Evolutionary conservation across 2,797 vertebrate genomes (phyloP).

Genomic region (Scolopax rusticola): DNA sequence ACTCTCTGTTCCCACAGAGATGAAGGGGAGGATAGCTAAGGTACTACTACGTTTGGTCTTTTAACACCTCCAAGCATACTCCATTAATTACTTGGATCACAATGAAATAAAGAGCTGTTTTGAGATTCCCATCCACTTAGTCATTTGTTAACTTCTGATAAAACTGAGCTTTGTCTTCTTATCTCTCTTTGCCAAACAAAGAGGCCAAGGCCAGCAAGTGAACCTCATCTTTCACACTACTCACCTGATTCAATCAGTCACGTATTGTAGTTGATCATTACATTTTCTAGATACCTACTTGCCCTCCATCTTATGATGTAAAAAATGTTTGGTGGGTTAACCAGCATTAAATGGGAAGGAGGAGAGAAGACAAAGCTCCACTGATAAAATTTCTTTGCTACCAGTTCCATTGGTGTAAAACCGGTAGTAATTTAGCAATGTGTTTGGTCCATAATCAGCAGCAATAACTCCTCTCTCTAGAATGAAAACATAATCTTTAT

Average conservation of each 20-base stretch:
- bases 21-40: not conserved
- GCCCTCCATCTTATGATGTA: not conserved
- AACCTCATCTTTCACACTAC: conserved; percentile 61
- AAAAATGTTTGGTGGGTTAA: not conserved
- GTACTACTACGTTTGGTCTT: not conserved
- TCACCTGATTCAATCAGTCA: conserved; percentile 63
- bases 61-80: not conserved
- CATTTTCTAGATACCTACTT: conserved; percentile 32
- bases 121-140: conserved; percentile 10
- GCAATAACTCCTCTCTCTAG: not conserved
- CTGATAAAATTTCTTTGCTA: not conserved
- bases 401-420: not conserved
- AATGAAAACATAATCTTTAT: not conserved
- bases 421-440: not conserved
- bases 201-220: conserved; percentile 59
- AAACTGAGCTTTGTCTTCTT: conserved; percentile 60
- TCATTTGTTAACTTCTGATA: conserved; percentile 55
- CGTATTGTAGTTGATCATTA: conserved; percentile 69
- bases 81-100: conserved; percentile 1
- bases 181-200: conserved; percentile 55
- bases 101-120: conserved; percentile 5
- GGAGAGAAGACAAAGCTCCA: not conserved
- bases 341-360: not conserved
- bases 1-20: not conserved
- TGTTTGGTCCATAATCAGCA: not conserved